Evolutionary conservation across 2,797 vertebrate species (phyloP), one percentile per base, ranked within the genome.

Genomic region (Pelobates cultripes): DNA sequence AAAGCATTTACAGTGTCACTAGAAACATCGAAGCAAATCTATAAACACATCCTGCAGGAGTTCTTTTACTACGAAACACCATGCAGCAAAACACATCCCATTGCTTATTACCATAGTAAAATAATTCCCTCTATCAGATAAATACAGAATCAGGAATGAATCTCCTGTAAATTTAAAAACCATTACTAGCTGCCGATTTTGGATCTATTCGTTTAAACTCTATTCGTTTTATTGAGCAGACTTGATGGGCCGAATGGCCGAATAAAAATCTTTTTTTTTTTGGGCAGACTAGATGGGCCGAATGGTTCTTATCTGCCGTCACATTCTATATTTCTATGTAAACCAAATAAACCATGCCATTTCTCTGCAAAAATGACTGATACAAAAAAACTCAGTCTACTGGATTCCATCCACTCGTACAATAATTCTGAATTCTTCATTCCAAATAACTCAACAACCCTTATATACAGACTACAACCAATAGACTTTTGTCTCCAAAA

Each of bases 141-240:
- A 55, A 77, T 70, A 71, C n/a, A 9, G 61, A 7, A n/a, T 10
- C 43, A n/a, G 44, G 28, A 15, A 51, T n/a, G 67, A 71, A 55
- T 64, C 44, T 77, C 80, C 80, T 72, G 74, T 63, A 66, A 73
- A 81, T 77, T 55, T 63, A 17, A n/a, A 81, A 71, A 28, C 57
- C 61, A 14, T 73, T 63, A 51, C 55, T 8, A 42, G 1, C 69
- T 40, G 14, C 45, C 63, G 60, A 61, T 51, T 63, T 17, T 12
- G 10, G 17, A 71, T 70, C 42, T 60, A 6, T 10, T n/a, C 13
- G 41, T 66, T 44, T 81, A 3, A 57, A 75, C 60, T 42, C 40
- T 51, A 6, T 51, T 28, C 1, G 28, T 28, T 28, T 28, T 28
- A 28, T 28, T 28, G 28, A 28, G 28, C 28, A 28, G 28, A 28